Percentiles rank a stretch among this genome's conserved stretches.
phyloP scores from a whole-genome alignment of 2,888 invertebrate species.

The Tetanocera ferruginea region DNA sequence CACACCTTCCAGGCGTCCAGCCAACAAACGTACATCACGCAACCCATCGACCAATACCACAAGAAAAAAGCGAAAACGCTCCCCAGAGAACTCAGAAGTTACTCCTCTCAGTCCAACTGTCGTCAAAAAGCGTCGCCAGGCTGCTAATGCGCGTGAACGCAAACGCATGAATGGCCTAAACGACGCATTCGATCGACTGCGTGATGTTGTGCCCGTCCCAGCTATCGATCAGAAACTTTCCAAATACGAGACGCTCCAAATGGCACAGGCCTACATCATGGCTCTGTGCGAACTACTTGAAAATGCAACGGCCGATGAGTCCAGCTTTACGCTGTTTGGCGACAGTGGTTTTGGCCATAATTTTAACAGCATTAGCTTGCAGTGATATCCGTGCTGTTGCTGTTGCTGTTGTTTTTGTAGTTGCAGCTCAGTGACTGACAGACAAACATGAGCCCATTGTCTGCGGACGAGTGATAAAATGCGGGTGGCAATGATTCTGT shows the following conservation, averaged over 20 bases:
- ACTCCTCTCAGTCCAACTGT: slow-evolving; percentile 73
- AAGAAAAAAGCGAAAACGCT: too few species aligned
- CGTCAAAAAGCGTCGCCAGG: slow-evolving; percentile 75
- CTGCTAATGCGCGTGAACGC: slow-evolving; percentile 82
- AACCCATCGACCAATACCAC: not conserved
- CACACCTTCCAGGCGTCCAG: not conserved
- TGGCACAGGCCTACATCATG: slow-evolving; percentile 83
- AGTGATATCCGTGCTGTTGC: slow-evolving; percentile 1
- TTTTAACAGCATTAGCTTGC: slow-evolving; percentile 5
- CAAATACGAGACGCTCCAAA: slow-evolving; percentile 83
- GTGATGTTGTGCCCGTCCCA: slow-evolving; percentile 80
- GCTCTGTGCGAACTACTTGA: slow-evolving; percentile 78
- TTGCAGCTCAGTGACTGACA: not conserved
- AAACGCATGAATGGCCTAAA: slow-evolving; percentile 83
- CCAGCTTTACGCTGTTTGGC: slow-evolving; percentile 28
- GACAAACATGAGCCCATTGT: not conserved
- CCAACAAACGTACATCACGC: not conserved
- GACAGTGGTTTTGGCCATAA: not conserved
- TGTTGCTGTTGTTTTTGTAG: not conserved
- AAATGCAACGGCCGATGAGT: slow-evolving; percentile 52
- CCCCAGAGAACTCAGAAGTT: not conserved
- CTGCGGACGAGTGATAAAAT: not conserved
- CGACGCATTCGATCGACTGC: slow-evolving; percentile 79
- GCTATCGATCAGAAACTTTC: slow-evolving; percentile 80
- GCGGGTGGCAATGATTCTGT: not conserved